Evolutionary conservation across 2,797 vertebrate species (phyloP), one percentile per base, ranked within the genome.

Genomic region (Phalloptychus januarius): DNA sequence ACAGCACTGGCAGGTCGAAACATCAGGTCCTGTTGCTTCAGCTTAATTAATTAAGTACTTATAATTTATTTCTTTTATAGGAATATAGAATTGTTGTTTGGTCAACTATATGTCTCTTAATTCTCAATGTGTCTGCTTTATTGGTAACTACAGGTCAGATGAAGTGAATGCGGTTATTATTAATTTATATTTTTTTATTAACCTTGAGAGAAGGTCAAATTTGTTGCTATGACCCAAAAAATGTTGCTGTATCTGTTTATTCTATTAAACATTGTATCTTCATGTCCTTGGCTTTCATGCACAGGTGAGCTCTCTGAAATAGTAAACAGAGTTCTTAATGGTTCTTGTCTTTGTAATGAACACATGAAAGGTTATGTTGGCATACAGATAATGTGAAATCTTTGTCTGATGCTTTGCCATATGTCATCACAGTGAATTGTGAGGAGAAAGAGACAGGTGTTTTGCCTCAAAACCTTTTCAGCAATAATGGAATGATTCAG

Each of bases 361-460:
- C 70, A 88, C 80, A 83, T 89, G 76, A 93, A 92, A 92, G 82
- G 86, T 84, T 85, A 78, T 81, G 81, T 89, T 79, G 87, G 82
- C 80, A 82, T 77, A 87, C 83, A 88, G 89, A 92, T 81, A 87
- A 74, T 87, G 70, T 20, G 74, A 71, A 58, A 69, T 70, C 81
- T 93, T 93, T 92, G 79, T 91, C 77, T 74, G 42, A 46, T 73
- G 79, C 74, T 78, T 86, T 81, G 61, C 83, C 82, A 73, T 78
- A 87, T 86, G 87, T 87, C 85, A 82, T 61, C 86, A 90, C 78
- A 81, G 85, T 83, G 83, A 91, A 93, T 83, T 72, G 82, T 89
- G 61, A 40, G 48, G 63, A 84, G 75, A 90, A 92, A 86, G 1
- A 77, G 79, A 72, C 94, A 94, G 94, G 92, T 95, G 93, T 90